Base-by-base conservation (phyloP, 1,140 invertebrate species). In the Dreissena polymorpha region DNA sequence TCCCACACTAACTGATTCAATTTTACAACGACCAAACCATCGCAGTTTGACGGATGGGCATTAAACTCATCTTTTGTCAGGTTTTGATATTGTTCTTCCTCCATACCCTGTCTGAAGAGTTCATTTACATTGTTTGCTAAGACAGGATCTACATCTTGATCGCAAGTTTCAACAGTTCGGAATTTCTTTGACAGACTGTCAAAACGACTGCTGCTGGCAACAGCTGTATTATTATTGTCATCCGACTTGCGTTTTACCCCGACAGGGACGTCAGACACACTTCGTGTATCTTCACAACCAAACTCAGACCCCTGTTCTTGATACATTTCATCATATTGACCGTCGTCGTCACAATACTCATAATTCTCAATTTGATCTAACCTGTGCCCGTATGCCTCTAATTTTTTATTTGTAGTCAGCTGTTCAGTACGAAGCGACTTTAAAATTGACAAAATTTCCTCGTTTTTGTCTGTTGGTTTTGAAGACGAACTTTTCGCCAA, bases 71-170 rank as follows among this genome's bases (percentile, higher is more conserved):
- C 72, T 16, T 75, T 63, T n/a, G 64, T 23, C 72, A 75, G 10
- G 0, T 60, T 0, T 49, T 10, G 3, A 29, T 75, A 63, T 23
- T 63, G 53, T 23, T 60, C 72, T 29, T 75, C 60, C 23, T 75
- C 72, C 53, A 75, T 63, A 13, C 57, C 57, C 12, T 75, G 8
- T 10, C 21, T 23, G 21, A 63, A 75, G 0, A 39, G 18, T 12
- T 75, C n/a, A 63, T 23, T 75, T 18, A 60, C 25, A 75, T 63
- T 63, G n/a, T n/a, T 12, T 13, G 72, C 72, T 21, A 75, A 63
- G 6, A 63, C 23, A 18, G 13, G 18, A 75, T 63, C 72, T 27
- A 63, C 49, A 18, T n/a, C 25, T 29, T n/a, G 10, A 60, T 25
- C 57, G 64, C 72, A 75, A 12, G 49, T 50, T 63, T 75, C 72